A percentile compares a stretch with the other conserved stretches of the same genome.
Conservation (phyloP, 2,113 vertebrate species). For the Engystomops pustulosus region DNA sequence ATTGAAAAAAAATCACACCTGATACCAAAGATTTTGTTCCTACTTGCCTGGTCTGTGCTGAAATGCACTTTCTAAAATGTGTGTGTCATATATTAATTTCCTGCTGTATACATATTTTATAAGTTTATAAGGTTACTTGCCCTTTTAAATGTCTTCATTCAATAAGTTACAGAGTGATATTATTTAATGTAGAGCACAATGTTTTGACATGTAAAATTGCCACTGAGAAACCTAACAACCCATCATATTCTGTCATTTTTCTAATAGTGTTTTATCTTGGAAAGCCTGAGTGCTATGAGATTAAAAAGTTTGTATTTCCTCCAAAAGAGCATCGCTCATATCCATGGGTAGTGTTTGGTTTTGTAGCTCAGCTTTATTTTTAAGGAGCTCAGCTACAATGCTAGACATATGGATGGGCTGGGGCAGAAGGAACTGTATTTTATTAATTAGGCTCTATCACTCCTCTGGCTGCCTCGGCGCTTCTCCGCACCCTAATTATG, state of each 20-base stretch:
- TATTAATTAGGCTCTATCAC: too few species aligned
- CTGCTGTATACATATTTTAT: neutral
- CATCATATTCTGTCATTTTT: neutral
- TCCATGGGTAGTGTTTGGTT: neutral
- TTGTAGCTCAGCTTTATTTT: neutral
- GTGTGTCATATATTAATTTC: neutral
- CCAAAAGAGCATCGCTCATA: neutral
- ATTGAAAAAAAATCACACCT: constrained; percentile 89
- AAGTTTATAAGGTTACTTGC: neutral
- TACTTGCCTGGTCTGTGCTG: constrained; percentile 89
- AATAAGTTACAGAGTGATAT: neutral
- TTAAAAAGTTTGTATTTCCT: neutral
- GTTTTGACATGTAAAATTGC: neutral
- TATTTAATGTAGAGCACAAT: constrained; percentile 43
- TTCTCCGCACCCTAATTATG: too few species aligned
- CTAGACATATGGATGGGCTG: too few species aligned
- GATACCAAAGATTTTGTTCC: constrained; percentile 98
- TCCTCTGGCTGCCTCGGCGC: too few species aligned
- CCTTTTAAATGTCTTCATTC: neutral
- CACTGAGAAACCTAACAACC: neutral
- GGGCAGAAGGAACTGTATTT: too few species aligned
- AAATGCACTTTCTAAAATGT: constrained; percentile 65
- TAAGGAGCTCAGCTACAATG: too few species aligned
- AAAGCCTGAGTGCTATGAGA: neutral
- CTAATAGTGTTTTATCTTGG: neutral